Percentiles rank a stretch among this genome's conserved stretches.
These are phyloP conservation scores for Melanostoma mellinum DNA, from an alignment of 2,888 invertebrate species.

Conservation along the genomic window DNA sequence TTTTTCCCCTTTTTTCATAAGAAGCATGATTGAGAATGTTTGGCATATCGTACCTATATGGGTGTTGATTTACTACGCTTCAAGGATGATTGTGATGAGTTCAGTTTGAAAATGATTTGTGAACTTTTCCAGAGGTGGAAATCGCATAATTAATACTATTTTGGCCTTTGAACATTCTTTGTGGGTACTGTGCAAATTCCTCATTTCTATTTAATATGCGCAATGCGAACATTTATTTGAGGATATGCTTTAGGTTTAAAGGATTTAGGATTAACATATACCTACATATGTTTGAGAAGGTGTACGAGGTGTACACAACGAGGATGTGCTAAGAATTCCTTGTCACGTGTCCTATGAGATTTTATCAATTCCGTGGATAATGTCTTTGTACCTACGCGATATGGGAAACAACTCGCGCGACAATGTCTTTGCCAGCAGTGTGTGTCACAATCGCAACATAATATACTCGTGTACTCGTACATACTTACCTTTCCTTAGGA, in stretches of 20 bases:
- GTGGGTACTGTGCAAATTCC: neutral
- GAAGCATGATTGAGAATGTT: too few species aligned
- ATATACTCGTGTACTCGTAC: neutral
- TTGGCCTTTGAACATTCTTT: conserved; percentile 22
- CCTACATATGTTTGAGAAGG: neutral
- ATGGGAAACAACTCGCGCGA: conserved; percentile 28
- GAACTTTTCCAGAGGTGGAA: conserved; percentile 57
- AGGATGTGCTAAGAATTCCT: conserved; percentile 63
- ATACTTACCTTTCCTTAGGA: neutral
- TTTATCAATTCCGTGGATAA: conserved; percentile 64
- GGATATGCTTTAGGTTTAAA: conserved; percentile 44
- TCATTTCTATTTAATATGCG: conserved; percentile 49
- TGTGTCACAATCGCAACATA: neutral
- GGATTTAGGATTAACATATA: conserved; percentile 56
- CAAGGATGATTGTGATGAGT: conserved; percentile 66
- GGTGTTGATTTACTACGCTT: conserved; percentile 70
- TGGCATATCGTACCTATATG: neutral
- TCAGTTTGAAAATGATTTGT: conserved; percentile 62
- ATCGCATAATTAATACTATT: conserved; percentile 63
- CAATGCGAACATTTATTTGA: conserved; percentile 18
- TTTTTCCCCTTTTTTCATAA: neutral
- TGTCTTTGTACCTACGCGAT: conserved; percentile 30
- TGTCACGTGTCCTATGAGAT: conserved; percentile 69
- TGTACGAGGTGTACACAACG: neutral
- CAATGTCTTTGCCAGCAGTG: conserved; percentile 14